Evolutionary conservation across 1,140 invertebrate genomes (phyloP).

Genomic region (Aleiodes sp.): DNA sequence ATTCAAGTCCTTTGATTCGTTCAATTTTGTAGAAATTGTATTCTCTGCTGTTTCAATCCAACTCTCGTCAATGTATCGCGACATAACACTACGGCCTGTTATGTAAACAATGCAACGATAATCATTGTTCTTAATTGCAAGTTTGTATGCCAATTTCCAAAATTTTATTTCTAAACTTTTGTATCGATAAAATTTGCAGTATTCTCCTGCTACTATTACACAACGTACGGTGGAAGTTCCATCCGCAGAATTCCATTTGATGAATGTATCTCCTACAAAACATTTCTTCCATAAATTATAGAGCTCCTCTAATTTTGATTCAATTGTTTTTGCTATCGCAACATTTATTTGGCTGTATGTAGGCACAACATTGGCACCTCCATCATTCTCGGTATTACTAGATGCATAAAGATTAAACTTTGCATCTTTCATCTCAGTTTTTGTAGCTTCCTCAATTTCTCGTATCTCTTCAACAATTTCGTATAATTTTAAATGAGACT

Average conservation of each 20-base stretch:
- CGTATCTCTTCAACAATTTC: not conserved
- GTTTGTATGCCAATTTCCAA: slow-evolving; percentile 49
- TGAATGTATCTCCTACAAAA: slow-evolving; percentile 47
- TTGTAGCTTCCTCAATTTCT: slow-evolving; percentile 39
- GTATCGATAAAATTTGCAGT: slow-evolving; percentile 48
- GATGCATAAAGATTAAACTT: slow-evolving; percentile 26
- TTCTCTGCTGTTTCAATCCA: slow-evolving; percentile 52
- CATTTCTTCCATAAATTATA: slow-evolving; percentile 49
- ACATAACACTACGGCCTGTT: slow-evolving; percentile 49
- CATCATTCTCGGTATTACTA: not conserved
- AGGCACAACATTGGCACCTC: slow-evolving; percentile 46
- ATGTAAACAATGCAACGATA: slow-evolving; percentile 44
- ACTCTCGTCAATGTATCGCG: slow-evolving; percentile 45
- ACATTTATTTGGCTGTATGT: slow-evolving; percentile 54
- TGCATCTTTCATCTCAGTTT: slow-evolving; percentile 28
- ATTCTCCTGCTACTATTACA: slow-evolving; percentile 51
- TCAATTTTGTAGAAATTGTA: slow-evolving; percentile 25
- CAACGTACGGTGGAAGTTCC: slow-evolving; percentile 43
- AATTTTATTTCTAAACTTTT: slow-evolving; percentile 42
- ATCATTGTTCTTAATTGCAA: slow-evolving; percentile 45
- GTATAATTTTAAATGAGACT: not conserved
- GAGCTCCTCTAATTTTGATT: slow-evolving; percentile 39
- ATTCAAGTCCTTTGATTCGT: slow-evolving; percentile 39
- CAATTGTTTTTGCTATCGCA: slow-evolving; percentile 43
- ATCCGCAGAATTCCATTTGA: slow-evolving; percentile 36